Evolutionary conservation across 2,113 vertebrate genomes (phyloP).

Genomic region (Colius striatus): DNA sequence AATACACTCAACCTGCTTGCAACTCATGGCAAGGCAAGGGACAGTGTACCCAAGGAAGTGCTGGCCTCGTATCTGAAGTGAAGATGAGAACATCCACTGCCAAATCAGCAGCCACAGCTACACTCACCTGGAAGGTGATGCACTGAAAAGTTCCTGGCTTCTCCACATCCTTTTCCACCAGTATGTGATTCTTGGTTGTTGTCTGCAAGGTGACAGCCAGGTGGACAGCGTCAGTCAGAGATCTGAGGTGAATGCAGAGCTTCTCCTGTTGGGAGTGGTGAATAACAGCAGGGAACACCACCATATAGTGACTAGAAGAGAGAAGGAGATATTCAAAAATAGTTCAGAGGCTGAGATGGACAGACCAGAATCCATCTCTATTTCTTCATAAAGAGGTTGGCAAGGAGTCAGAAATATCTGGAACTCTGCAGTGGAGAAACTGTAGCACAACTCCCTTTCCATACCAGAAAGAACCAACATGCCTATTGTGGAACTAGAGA

Average conservation of each 20-base stretch:
- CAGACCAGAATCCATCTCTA: conserved; percentile 4
- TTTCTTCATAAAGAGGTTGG: conserved; percentile 10
- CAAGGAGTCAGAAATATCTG: background rate
- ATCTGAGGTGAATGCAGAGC: conserved; percentile 45
- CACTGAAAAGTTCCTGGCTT: conserved; percentile 32
- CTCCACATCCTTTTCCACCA: conserved; percentile 46
- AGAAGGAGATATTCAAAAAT: background rate
- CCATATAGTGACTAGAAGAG: conserved; percentile 35
- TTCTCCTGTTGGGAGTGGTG: conserved; percentile 2
- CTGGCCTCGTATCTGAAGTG: background rate
- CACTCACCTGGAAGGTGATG: conserved; percentile 42
- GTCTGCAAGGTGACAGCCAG: conserved; percentile 30
- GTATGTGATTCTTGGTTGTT: conserved; percentile 8
- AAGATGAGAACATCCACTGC: background rate
- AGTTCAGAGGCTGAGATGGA: background rate
- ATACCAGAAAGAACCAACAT: background rate
- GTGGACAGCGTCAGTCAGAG: background rate
- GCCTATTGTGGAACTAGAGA: background rate
- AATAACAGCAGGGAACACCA: conserved; percentile 56
- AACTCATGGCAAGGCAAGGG: background rate
- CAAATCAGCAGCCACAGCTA: background rate
- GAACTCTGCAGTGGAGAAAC: background rate
- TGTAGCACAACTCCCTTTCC: background rate
- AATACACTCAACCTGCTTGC: background rate
- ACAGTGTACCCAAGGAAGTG: background rate